Percentiles rank a stretch among this genome's conserved stretches.
Conservation (phyloP, 2,888 invertebrate species). For the Nebria brevicollis region DNA sequence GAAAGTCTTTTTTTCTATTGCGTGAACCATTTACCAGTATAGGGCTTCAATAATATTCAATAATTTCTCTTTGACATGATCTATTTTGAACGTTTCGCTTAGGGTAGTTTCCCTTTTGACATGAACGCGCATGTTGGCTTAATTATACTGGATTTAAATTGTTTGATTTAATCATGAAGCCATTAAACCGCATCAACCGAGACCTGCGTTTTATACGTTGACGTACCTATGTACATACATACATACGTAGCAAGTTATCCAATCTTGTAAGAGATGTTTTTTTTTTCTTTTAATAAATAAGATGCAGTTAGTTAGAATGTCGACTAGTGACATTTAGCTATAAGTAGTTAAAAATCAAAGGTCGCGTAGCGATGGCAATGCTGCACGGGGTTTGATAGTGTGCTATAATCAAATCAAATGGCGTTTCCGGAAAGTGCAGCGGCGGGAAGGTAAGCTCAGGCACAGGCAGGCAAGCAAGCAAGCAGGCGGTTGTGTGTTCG, state of each 20-base stretch:
- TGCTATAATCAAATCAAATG: constrained; percentile 45
- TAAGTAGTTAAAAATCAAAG: constrained; percentile 49
- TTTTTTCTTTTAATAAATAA: constrained; percentile 49
- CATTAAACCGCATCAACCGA: background rate
- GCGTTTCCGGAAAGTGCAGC: constrained; percentile 48
- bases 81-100: no score
- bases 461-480: constrained; percentile 18
- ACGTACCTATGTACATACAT: background rate
- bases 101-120: no score
- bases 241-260: background rate
- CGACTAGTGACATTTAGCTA: constrained; percentile 60
- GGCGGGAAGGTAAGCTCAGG: constrained; percentile 20
- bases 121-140: no score
- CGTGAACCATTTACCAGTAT: background rate
- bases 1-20: background rate
- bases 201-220: background rate
- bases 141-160: no score
- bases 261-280: background rate
- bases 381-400: constrained; percentile 38
- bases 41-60: no score
- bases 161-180: no score
- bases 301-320: constrained; percentile 58
- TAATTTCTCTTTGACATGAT: no score
- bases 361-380: constrained; percentile 49
- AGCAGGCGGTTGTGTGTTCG: constrained; percentile 29